These are phyloP conservation scores for Oceanodroma tethys DNA, from an alignment of 2,113 vertebrate genomes.

Conservation along the genomic window DNA sequence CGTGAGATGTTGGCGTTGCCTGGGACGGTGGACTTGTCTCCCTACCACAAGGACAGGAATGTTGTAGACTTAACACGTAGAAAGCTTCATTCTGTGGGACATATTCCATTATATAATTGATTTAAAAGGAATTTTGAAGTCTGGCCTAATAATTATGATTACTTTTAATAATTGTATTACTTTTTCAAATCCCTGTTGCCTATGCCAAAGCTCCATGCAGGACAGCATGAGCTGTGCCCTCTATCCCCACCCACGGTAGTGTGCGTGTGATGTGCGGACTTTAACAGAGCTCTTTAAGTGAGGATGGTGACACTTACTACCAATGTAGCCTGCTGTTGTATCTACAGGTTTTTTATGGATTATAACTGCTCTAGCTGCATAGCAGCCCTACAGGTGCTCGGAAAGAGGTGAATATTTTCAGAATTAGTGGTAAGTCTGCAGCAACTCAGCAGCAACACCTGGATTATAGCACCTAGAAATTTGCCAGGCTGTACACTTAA, in stretches of 20 bases:
- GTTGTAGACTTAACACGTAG: background rate
- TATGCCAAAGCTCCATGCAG: background rate
- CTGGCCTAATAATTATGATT: background rate
- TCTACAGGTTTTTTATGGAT: background rate
- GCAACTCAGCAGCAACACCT: background rate
- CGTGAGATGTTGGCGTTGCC: background rate
- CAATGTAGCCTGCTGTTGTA: background rate
- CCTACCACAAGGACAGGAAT: background rate
- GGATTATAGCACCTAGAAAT: background rate
- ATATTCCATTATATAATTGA: background rate
- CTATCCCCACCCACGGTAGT: background rate
- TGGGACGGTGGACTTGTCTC: background rate
- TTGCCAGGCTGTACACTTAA: background rate
- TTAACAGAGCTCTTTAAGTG: background rate
- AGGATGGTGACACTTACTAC: background rate
- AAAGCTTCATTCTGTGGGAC: background rate
- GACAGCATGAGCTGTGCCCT: background rate
- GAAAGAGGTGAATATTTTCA: background rate
- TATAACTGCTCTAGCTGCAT: background rate
- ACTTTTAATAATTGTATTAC: background rate
- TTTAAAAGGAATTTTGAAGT: background rate
- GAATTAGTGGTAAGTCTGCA: background rate
- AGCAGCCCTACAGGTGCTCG: background rate
- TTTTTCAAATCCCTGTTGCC: background rate
- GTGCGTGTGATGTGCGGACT: rapidly evolving